Conservation (phyloP, 2,888 invertebrate species). For the Mimachlamys varia region DNA sequence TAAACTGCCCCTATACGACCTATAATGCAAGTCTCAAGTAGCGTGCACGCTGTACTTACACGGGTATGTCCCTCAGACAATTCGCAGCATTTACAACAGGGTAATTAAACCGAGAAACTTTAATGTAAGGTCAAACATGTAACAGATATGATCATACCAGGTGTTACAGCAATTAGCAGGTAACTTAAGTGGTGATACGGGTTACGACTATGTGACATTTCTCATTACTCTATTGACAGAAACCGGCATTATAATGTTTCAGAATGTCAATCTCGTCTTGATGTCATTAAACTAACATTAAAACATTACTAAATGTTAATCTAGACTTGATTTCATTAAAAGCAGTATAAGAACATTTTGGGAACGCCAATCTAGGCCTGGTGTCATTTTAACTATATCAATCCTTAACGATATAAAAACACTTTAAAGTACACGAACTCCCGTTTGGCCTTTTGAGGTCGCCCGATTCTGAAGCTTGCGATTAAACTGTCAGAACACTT, state of each 20-base stretch:
- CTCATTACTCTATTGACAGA: constrained; percentile 25
- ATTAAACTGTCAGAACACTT: neutral
- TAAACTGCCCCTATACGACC: neutral
- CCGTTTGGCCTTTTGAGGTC: neutral
- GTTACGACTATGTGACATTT: neutral
- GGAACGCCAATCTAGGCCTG: too few relatives aligned
- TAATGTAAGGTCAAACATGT: neutral
- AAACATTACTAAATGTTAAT: neutral
- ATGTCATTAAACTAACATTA: neutral
- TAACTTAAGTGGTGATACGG: neutral
- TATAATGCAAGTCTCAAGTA: neutral
- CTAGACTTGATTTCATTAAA: neutral
- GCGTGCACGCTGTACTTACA: neutral
- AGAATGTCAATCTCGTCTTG: neutral
- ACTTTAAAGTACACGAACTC: neutral
- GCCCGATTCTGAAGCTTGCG: neutral
- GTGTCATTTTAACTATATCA: neutral
- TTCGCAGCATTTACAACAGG: neutral
- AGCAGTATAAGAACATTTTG: too few relatives aligned
- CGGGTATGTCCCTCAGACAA: neutral
- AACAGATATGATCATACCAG: neutral
- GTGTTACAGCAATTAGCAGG: neutral
- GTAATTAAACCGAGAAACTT: neutral
- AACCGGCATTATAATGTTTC: neutral
- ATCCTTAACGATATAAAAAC: neutral